Conservation (phyloP, 1,140 invertebrate species). For the Ceratitis capitata region DNA sequence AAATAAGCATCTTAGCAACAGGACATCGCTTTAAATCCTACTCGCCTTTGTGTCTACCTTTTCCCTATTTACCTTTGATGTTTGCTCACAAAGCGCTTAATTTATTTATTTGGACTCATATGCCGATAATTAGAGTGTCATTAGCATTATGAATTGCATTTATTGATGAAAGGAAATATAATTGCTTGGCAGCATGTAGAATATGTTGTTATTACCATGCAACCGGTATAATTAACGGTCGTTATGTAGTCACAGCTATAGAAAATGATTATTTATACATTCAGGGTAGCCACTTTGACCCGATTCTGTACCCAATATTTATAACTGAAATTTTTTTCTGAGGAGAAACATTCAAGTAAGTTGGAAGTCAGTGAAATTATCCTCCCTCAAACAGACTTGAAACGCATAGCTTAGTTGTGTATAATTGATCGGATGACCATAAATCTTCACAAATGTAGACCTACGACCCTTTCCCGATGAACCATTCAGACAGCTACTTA, state of each 20-base stretch:
- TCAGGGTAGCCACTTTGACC: background rate
- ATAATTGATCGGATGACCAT: too few relatives aligned
- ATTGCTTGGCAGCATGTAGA: background rate
- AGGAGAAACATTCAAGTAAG: too few relatives aligned
- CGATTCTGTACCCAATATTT: too few relatives aligned
- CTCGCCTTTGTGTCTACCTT: background rate
- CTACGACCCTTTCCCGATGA: too few relatives aligned
- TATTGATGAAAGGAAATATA: background rate
- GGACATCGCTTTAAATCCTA: background rate
- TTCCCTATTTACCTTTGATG: constrained; percentile 10
- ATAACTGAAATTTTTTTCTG: too few relatives aligned
- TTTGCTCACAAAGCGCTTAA: background rate
- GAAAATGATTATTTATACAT: background rate
- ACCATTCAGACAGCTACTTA: too few relatives aligned
- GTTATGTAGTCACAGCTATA: background rate
- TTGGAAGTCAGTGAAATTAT: too few relatives aligned
- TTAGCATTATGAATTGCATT: background rate
- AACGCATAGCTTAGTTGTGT: too few relatives aligned
- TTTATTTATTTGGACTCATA: background rate
- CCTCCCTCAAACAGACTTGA: too few relatives aligned
- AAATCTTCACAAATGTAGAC: too few relatives aligned
- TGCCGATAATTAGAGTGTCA: background rate
- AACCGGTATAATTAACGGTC: background rate
- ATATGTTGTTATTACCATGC: background rate
- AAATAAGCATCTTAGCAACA: constrained; percentile 20